Base-by-base conservation (phyloP, 2,797 vertebrate genomes). In the Tenualosa ilisha region DNA sequence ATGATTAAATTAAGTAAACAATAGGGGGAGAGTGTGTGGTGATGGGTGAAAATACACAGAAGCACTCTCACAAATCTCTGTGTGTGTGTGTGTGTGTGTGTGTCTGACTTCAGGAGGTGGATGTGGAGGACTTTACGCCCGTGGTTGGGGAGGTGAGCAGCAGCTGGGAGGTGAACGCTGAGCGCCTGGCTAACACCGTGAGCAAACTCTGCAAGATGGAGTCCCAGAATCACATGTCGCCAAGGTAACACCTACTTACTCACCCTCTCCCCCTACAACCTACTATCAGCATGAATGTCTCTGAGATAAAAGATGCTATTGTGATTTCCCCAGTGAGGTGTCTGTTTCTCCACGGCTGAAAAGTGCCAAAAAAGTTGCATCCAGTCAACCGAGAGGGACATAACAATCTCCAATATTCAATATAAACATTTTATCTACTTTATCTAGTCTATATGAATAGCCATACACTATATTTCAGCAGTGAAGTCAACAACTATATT, bases 171-270 rank as follows among this genome's bases (percentile, higher is more conserved):
- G 85, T 91, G 86, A 93, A 89, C 88, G 86, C 90, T 3, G 96
- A 96, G 86, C 89, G 94, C 56, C 86, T 94, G 22, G 91, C 92
- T 82, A 91, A 91, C 92, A 89, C 92, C 12, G 90, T 93, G 81
- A 94, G 94, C 81, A 96, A 95, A 83, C 95, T 96, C 83, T 93
- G 92, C 91, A 96, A 96, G 90, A 94, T 94, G 0, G 96, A 97
- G 90, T 96, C 96, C 54, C 96, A 96, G 85, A 96, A 95, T 86
- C 95, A 95, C 92, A 94, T 94, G 93, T 96, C 96, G 81, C 96
- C 96, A 83, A 96, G 96, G 96, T 96, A 26, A 43, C 3, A 81
- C 20, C 6, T 17, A 75, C 68, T 7, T 6, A 20, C 37, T 31
- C 12, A 72, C 65, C 65, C 24, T 24, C 11, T 26, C 65, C 24